Evolutionary conservation across 2,797 vertebrate genomes (phyloP).

Genomic region (Bucorvus abyssinicus): DNA sequence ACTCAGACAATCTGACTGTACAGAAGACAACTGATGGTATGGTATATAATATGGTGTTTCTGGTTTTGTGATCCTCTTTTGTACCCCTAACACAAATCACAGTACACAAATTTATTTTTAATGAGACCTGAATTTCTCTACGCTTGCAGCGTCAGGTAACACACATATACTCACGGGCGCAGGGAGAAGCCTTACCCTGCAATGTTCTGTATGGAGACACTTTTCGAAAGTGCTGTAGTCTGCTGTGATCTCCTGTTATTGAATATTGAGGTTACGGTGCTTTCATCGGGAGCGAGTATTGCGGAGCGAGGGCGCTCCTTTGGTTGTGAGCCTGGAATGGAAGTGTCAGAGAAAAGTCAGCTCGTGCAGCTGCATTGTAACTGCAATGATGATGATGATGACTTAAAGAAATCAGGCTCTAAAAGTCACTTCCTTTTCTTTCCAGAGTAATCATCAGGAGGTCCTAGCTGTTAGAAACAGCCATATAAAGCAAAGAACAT

Average conservation of each 20-base stretch:
- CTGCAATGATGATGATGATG: accelerated
- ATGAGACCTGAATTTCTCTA: background rate
- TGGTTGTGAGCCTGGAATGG: conserved; percentile 78
- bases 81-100: background rate
- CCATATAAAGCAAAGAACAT: background rate
- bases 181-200: conserved; percentile 83
- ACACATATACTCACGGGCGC: accelerated
- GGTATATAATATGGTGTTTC: background rate
- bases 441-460: background rate
- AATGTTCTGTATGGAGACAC: conserved; percentile 97
- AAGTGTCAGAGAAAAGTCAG: background rate
- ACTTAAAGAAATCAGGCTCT: background rate
- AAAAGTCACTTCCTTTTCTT: background rate
- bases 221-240: conserved; percentile 89
- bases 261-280: conserved; percentile 66
- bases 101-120: background rate
- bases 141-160: accelerated
- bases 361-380: accelerated
- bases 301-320: conserved; percentile 94
- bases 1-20: background rate
- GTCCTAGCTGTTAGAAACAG: background rate
- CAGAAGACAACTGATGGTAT: background rate
- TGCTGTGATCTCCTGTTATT: conserved; percentile 84
- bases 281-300: conserved; percentile 86
- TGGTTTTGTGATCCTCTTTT: background rate